phyloP scores from a whole-genome alignment of 2,888 invertebrate species.

The Stenoptilia bipunctidactyla region DNA sequence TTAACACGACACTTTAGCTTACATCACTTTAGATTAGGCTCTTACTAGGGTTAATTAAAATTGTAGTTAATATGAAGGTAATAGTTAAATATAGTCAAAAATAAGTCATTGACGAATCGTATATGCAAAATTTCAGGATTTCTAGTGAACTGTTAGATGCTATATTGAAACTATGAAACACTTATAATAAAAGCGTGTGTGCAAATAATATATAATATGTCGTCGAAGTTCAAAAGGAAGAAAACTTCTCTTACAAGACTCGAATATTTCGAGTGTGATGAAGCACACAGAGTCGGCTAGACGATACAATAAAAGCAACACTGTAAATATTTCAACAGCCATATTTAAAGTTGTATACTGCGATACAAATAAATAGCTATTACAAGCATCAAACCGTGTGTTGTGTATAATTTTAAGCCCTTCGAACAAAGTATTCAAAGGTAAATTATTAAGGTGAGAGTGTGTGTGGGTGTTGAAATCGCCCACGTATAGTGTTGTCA shows the following conservation, averaged over 20 bases:
- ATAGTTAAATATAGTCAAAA: no score
- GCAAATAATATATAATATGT: conserved; percentile 20
- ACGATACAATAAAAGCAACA: conserved; percentile 22
- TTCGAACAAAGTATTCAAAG: neutral
- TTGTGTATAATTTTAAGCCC: neutral
- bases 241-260: conserved; percentile 20
- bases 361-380: no score
- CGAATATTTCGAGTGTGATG: conserved; percentile 37
- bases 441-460: neutral
- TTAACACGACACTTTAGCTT: no score
- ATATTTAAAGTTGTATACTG: neutral
- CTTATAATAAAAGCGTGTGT: no score
- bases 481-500: neutral
- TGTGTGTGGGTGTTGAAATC: neutral
- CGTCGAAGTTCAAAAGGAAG: conserved; percentile 29
- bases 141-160: no score
- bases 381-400: neutral
- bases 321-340: conserved; percentile 11
- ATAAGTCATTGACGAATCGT: no score
- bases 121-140: no score
- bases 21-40: no score
- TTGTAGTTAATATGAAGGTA: no score
- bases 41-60: no score
- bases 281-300: conserved; percentile 25
- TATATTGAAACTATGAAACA: no score